Base-by-base conservation (phyloP, 2,888 invertebrate genomes). In the Tenthredo distinguenda region DNA sequence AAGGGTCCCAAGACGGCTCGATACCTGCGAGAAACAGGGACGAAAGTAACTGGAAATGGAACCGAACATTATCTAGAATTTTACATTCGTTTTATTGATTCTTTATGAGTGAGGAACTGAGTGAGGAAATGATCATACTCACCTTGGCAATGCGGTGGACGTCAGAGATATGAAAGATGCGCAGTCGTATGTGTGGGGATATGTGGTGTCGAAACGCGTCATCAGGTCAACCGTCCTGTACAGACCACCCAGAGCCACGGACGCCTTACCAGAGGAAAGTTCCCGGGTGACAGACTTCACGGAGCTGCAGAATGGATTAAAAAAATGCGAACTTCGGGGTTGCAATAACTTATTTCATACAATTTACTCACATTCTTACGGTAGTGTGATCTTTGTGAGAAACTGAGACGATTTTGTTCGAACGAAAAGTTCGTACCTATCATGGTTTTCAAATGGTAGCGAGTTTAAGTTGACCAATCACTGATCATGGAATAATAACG, bases 1-100 rank as follows among this genome's bases (percentile, higher is more conserved):
- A 97, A 97, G 0, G 97, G 97, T 0, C 97, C 97, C 94, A 97
- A 95, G 84, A 97, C 97, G 0, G 97, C 97, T 43, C 97, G 96
- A 91, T 97, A 97, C 90, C 97, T 97, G 91, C 74, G 92, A 90
- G 88, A 71, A 31, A 86, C 37, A 68, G 55, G 37, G 12, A 65
- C 6, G 12, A 31, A 79, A 6, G 6, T 34, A 34, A 68, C 2
- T 68, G 5, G 18, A 18, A 34, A 18, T 68, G 10, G 26, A 34
- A 62, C 12, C 7, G 21, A 26, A 26, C 62, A 26, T 26, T 50
- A 18, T 1, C 5, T 5, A 50, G 9, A 21, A 62, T 10, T 62
- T 62, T 62, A 6, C 31, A 15, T 65, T 31, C 12, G 2, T 65
- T 65, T 31, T 26, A 26, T 26, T 26, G 10, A 9, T 65, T 58